Evolutionary conservation across 2,113 vertebrate species (phyloP), one percentile per base, ranked within the genome.

Genomic region (Leptosomus discolor): DNA sequence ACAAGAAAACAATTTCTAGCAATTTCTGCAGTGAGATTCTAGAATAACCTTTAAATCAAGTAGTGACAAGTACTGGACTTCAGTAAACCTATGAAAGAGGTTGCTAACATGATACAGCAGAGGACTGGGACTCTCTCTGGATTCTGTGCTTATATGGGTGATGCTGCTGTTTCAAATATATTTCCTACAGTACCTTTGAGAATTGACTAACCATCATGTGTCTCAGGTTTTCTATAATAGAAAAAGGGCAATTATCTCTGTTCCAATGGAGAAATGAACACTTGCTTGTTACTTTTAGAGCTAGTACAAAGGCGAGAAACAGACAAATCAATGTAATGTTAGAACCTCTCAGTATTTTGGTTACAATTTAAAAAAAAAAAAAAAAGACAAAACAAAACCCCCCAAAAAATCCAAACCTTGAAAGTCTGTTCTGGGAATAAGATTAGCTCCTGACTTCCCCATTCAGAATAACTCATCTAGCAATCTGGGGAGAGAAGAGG

Each of bases 21-120:
- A 67, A 39, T 85, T 88, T 75, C 32, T 88, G 18, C 11, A 45
- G 22, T 45, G 8, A 70, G 19, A 67, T 53, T 74, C 12, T 57
- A 91, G 22, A 81, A 58, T 18, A 81, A 64, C 12, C 11, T 84
- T 77, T 88, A 46, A 30, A 76, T 51, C 9, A 2, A 8, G 9
- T 13, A 29, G 7, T 39, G 27, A 26, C 34, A 77, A 71, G 14
- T 23, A 21, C 12, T 0, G 0, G 2, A 37, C 22, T 63, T 86
- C 43, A 60, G 8, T 56, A 79, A 77, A 60, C 12, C 1, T 53
- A 9, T 32, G 34, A 56, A 18, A 61, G 10, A 4, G 9, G 14
- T 56, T 61, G 11, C 32, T 89, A 74, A 34, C 14, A 30, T 15
- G 19, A 29, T 56, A 46, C 4, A 43, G 29, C 19, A 79, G 26